A percentile compares a stretch with the other conserved stretches of the same genome.
phyloP scores from a whole-genome alignment of 1,140 invertebrate genomes.

The Microplitis demolitor region DNA sequence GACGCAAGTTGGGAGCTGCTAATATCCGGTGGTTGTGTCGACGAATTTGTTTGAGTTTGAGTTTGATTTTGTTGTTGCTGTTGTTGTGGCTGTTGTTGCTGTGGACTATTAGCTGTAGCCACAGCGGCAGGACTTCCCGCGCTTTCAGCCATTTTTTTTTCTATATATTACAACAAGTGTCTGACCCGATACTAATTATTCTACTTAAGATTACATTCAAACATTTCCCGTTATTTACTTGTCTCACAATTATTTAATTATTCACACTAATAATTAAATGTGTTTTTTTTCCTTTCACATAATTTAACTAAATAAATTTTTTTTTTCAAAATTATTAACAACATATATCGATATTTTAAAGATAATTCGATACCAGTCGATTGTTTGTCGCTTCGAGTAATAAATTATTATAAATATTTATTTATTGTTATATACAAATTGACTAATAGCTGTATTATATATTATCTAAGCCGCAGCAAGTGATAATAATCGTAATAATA shows the following conservation, averaged over 20 bases:
- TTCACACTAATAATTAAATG: neutral
- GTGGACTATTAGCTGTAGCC: constrained; percentile 44
- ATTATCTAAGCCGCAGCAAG: no score
- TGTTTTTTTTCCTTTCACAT: neutral
- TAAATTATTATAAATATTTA: neutral
- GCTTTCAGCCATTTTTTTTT: constrained; percentile 54
- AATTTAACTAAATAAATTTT: neutral
- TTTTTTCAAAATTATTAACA: neutral
- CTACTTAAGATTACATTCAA: neutral
- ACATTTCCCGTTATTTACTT: neutral
- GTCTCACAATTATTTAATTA: neutral
- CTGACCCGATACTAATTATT: constrained; percentile 5
- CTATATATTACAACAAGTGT: neutral
- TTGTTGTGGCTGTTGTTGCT: constrained; percentile 41
- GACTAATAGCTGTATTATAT: neutral
- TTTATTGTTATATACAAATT: constrained; percentile 18
- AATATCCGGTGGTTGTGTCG: constrained; percentile 55
- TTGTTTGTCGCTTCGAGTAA: constrained; percentile 1
- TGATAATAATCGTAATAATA: neutral
- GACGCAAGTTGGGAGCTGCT: constrained; percentile 58
- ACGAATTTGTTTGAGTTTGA: constrained; percentile 30
- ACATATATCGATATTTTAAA: neutral
- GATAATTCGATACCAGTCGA: constrained; percentile 14
- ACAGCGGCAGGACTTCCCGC: constrained; percentile 51
- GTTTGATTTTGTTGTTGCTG: constrained; percentile 14